Evolutionary conservation across 2,888 invertebrate species (phyloP), one percentile per base, ranked within the genome.

Genomic region (Synergus japonicus): DNA sequence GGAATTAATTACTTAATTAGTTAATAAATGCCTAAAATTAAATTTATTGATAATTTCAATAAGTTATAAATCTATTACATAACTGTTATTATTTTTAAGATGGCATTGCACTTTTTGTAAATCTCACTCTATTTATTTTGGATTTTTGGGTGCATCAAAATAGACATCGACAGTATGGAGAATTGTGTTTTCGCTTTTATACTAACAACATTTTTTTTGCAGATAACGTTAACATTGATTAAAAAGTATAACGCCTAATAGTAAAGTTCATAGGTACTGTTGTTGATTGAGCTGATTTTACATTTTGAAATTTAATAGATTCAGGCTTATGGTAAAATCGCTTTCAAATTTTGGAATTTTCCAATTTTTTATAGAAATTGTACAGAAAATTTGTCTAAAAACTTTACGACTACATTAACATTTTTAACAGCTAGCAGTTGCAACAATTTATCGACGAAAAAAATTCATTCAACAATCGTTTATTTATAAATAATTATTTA

Each of bases 241-340:
- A 22, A 73, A 73, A 29, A 29, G 29, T 54, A 49, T 73, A 73
- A 49, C 15, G 15, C 49, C 54, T 73, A 73, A 54, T 54, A 73
- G 54, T 54, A 37, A n/a, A 54, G n/a, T 73, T 18, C 4, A 29
- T 60, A 60, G 60, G 49, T 73, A 69, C 69, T 8, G 12, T 69
- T 69, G 46, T 69, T 69, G n/a, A 37, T 73, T 73, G 69, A 73
- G 69, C 69, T 54, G 46, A 73, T 8, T 73, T 29, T 29, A 49
- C 10, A 46, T 7, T 8, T 15, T 73, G 69, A 22, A 12, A 15
- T 49, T 54, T 29, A 1, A 10, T 0, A 49, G 8, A 73, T 49
- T 29, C 15, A 69, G 49, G 69, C 69, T 29, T 8, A 29, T 2
- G 22, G 22, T 29, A 12, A 46, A 29, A 46, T 69, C 49, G 7